phyloP scores from a whole-genome alignment of 2,113 vertebrate genomes.

The Colossoma macropomum region DNA sequence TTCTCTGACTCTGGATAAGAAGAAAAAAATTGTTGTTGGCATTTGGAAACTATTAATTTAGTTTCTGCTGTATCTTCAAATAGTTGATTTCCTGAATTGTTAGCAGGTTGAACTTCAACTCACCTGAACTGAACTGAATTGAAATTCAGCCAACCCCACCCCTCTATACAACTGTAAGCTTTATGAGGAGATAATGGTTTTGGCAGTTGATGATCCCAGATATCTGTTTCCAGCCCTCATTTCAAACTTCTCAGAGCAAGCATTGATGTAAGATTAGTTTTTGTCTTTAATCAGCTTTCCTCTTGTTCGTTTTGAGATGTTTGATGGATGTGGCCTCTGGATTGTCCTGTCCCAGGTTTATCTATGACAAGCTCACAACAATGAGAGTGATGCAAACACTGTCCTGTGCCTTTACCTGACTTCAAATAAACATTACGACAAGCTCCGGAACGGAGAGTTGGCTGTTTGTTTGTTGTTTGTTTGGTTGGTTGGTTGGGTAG shows the following conservation, averaged over 20 bases:
- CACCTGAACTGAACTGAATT: background rate
- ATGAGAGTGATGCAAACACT: slow-evolving; percentile 34
- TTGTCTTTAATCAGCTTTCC: background rate
- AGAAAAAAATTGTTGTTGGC: background rate
- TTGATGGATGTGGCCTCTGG: background rate
- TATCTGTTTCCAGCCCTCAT: too few species aligned
- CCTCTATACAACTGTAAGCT: background rate
- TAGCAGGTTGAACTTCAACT: background rate
- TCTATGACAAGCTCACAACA: background rate
- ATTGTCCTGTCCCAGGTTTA: slow-evolving; percentile 10
- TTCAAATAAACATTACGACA: slow-evolving; percentile 45
- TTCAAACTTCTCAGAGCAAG: background rate
- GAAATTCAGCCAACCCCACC: background rate
- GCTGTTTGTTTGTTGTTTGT: background rate
- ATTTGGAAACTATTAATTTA: too few species aligned
- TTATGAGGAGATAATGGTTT: background rate
- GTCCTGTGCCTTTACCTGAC: slow-evolving; percentile 60
- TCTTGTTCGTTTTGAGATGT: background rate
- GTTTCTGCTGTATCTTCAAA: too few species aligned
- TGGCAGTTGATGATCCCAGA: background rate
- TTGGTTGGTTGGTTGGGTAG: background rate
- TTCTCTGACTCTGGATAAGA: background rate
- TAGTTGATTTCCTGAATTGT: background rate
- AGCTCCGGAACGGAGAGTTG: background rate
- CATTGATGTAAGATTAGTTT: background rate